These are phyloP conservation scores for Sinelater perroti DNA, from an alignment of 2,888 invertebrate species.

Conservation along the genomic window DNA sequence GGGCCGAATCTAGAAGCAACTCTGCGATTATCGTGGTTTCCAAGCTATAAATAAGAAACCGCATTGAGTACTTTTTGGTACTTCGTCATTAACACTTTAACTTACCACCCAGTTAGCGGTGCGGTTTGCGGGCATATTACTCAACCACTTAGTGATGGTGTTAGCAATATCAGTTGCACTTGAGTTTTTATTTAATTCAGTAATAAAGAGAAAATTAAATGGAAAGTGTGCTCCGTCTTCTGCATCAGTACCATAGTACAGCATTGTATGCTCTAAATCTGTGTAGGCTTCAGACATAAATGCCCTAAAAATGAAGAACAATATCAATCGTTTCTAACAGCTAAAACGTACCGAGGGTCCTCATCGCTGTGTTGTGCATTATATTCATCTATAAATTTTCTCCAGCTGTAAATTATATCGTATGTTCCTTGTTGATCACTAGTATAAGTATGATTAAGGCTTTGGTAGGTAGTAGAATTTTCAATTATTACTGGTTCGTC, in stretches of 20 bases:
- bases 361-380: slow-evolving; percentile 54
- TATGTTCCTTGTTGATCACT: slow-evolving; percentile 66
- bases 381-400: slow-evolving; percentile 69
- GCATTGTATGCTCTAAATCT: slow-evolving; percentile 66
- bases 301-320: too few relatives aligned
- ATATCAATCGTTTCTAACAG: too few relatives aligned
- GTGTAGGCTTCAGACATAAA: slow-evolving; percentile 83
- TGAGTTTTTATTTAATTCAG: slow-evolving; percentile 66
- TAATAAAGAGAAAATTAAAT: slow-evolving; percentile 80
- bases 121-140: slow-evolving; percentile 68
- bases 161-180: slow-evolving; percentile 69
- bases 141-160: slow-evolving; percentile 71
- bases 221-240: slow-evolving; percentile 75
- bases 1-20: slow-evolving; percentile 75
- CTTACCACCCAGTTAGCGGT: slow-evolving; percentile 76
- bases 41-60: slow-evolving; percentile 66
- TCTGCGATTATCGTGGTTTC: slow-evolving; percentile 80
- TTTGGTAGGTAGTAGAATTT: slow-evolving; percentile 56
- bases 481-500: slow-evolving; percentile 58
- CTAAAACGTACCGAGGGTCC: slow-evolving; percentile 56
- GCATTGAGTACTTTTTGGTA: background rate
- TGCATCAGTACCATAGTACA: slow-evolving; percentile 69
- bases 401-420: slow-evolving; percentile 73
- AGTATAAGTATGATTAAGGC: slow-evolving; percentile 71
- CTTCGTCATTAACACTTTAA: background rate